phyloP scores from a whole-genome alignment of 2,888 invertebrate genomes.

The Pseudococcus jackbeardsleyi region DNA sequence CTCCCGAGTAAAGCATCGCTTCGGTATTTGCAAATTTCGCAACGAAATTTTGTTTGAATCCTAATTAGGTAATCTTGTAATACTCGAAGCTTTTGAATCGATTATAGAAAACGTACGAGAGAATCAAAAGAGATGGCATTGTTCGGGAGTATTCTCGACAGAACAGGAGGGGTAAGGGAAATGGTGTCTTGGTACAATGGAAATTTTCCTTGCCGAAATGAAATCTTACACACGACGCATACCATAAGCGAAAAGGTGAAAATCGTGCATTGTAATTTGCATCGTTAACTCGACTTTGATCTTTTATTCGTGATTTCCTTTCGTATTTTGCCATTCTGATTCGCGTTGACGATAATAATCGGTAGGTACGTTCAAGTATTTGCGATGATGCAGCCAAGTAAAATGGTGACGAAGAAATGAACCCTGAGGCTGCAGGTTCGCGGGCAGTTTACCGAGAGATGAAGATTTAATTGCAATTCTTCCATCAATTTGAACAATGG shows the following conservation, averaged over 20 bases:
- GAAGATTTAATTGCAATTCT: constrained; percentile 42
- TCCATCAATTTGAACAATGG: constrained; percentile 35
- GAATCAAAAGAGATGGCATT: neutral
- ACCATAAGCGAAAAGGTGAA: neutral
- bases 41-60: constrained; percentile 4
- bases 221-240: neutral
- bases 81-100: neutral
- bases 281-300: constrained; percentile 28
- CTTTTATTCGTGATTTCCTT: constrained; percentile 44
- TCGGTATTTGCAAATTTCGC: constrained; percentile 2
- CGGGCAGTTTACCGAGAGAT: neutral
- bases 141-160: neutral
- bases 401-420: neutral
- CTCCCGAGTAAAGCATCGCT: neutral
- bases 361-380: neutral
- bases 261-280: constrained; percentile 33
- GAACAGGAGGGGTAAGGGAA: neutral
- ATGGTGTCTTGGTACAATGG: neutral
- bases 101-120: neutral
- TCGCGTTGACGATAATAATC: constrained; percentile 20
- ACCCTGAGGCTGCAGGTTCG: neutral
- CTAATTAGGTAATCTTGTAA: neutral
- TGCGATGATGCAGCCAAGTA: neutral
- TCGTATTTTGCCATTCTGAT: constrained; percentile 16
- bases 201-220: neutral